Base-by-base conservation (phyloP, 2,797 vertebrate species). In the Melanotaenia nigrans region DNA sequence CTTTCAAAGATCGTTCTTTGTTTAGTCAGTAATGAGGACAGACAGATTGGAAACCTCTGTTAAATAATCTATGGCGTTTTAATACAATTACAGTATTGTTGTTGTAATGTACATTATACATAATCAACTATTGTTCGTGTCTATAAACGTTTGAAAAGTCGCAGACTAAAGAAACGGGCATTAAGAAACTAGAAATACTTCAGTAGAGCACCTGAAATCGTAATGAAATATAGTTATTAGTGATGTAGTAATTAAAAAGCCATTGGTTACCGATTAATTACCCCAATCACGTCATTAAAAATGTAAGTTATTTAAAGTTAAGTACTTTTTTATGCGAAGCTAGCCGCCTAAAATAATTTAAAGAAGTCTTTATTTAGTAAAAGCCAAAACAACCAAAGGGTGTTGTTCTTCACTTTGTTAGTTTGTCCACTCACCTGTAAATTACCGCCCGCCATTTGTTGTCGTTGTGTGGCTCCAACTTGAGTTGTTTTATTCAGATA, bases 341-440 rank as follows among this genome's bases (percentile, higher is more conserved):
- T 14, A 25, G 14, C 14, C 1, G 38, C n/a, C 45, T 5, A 2
- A 49, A 6, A 0, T 5, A 42, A 22, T 30, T 18, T 24, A 68
- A 54, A 65, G 4, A 5, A 1, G 3, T 28, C 36, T 56, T 56
- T 25, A 18, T 45, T 56, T 32, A 42, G 14, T 2, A 13, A 54
- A 54, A 71, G 5, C 2, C 24, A 22, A 53, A n/a, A 24, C 18
- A 45, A 58, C 9, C 25, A 58, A 5, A 5, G 12, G 12, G 51
- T 42, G 40, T 13, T n/a, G 5, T 79, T 62, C 22, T 33, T 55
- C 22, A n/a, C 16, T 40, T 3, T 4, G 33, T 24, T 12, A 49
- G 28, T 81, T 24, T 22, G 28, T 22, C 24, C 24, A 58, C 90
- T 91, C 82, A 92, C 92, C 90, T 94, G 92, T 89, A 94, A 86